Evolutionary conservation across 2,797 vertebrate species (phyloP).

Genomic region (Sebastes diaconus): DNA sequence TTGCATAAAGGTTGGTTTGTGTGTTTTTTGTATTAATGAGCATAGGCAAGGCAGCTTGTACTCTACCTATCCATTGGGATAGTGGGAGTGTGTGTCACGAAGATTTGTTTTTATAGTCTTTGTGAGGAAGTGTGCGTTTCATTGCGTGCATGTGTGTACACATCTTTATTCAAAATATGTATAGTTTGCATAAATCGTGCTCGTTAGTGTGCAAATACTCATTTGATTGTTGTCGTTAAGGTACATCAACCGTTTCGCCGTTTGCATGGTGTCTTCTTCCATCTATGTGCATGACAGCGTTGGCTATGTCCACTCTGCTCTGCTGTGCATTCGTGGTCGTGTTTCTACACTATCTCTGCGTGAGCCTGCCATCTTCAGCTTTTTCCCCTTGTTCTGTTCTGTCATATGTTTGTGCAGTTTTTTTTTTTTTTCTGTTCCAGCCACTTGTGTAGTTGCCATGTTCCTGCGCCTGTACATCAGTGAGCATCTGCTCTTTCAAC

Average conservation of each 20-base stretch:
- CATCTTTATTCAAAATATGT: neutral
- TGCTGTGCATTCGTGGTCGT: slow-evolving; percentile 26
- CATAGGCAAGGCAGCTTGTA: neutral
- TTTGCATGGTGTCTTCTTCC: neutral
- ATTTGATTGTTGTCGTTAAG: neutral
- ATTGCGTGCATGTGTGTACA: neutral
- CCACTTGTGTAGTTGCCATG: slow-evolving; percentile 80
- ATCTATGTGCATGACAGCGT: slow-evolving; percentile 9
- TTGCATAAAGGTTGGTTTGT: neutral
- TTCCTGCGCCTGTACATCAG: slow-evolving; percentile 80
- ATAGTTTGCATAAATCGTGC: neutral
- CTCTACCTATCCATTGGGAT: neutral
- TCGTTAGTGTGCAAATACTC: neutral
- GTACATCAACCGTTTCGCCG: neutral
- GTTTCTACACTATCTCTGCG: slow-evolving; percentile 44
- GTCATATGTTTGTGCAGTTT: slow-evolving; percentile 72
- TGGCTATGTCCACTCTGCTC: slow-evolving; percentile 36
- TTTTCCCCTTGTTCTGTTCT: slow-evolving; percentile 58
- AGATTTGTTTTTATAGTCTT: neutral
- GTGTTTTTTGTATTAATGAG: neutral
- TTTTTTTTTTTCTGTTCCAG: slow-evolving; percentile 68
- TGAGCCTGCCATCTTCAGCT: slow-evolving; percentile 55
- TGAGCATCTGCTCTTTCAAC: slow-evolving; percentile 84
- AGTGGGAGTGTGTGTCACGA: neutral
- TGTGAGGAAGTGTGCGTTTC: neutral